Evolutionary conservation across 2,888 invertebrate genomes (phyloP).

Genomic region (Nipponacmea schrenckii): DNA sequence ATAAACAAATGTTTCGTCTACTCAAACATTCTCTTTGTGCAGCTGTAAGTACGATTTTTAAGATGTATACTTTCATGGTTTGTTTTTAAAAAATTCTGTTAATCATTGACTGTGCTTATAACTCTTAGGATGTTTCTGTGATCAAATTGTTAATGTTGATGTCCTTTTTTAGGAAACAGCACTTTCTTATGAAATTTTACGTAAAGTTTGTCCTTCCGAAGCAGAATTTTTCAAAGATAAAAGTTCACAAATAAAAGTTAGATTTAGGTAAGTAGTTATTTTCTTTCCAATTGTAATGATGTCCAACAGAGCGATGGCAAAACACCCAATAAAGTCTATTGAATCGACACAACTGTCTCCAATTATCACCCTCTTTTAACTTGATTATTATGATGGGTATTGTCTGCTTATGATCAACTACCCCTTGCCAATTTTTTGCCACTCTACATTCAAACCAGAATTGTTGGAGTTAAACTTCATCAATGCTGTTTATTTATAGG

Average conservation of each 20-base stretch:
- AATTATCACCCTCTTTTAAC: too few species aligned
- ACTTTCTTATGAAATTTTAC: conserved; percentile 62
- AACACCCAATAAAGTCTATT: too few species aligned
- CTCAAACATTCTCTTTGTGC: conserved; percentile 67
- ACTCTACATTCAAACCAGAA: too few species aligned
- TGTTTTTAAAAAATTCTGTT: not conserved
- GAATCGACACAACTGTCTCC: too few species aligned
- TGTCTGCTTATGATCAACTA: too few species aligned
- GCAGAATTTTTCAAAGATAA: conserved; percentile 64
- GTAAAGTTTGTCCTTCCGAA: conserved; percentile 65
- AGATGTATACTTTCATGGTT: not conserved
- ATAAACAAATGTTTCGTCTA: conserved; percentile 65
- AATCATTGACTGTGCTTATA: too few species aligned
- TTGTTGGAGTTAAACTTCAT: too few species aligned
- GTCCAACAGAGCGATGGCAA: too few species aligned
- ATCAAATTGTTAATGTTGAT: too few species aligned
- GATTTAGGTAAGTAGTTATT: conserved; percentile 63
- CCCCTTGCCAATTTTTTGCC: too few species aligned
- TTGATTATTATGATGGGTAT: too few species aligned
- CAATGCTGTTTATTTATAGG: conserved; percentile 36
- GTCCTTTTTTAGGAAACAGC: conserved; percentile 59
- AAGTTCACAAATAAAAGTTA: conserved; percentile 56
- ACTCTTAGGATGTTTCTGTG: too few species aligned
- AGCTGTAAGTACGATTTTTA: conserved; percentile 54
- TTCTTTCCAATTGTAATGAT: not conserved